Conservation (phyloP, 2,113 vertebrate genomes). For the Phalacrocorax aristotelis region DNA sequence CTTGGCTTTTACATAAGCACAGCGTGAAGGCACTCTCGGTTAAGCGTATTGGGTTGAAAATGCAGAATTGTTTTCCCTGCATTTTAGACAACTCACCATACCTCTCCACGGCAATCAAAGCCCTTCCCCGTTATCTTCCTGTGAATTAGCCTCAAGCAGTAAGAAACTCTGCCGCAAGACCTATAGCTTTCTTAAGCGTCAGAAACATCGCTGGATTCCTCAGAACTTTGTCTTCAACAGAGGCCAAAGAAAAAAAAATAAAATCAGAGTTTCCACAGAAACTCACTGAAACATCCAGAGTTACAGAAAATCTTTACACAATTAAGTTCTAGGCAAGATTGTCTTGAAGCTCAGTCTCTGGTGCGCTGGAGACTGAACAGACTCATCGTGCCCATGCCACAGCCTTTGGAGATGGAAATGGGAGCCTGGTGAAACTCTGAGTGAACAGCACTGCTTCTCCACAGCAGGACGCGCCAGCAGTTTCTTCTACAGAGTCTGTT, state of each 20-base stretch:
- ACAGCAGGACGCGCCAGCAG: rapidly evolving
- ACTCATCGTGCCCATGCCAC: background rate
- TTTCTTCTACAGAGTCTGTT: background rate
- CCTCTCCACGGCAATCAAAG: background rate
- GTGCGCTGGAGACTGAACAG: background rate
- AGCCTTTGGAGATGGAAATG: background rate
- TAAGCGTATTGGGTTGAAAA: background rate
- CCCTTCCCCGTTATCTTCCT: background rate
- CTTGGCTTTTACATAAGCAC: background rate
- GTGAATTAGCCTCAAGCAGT: background rate
- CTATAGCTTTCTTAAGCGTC: background rate
- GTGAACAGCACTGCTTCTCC: background rate
- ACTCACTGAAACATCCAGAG: background rate
- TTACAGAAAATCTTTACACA: background rate
- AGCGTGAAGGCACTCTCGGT: background rate
- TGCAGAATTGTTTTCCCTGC: background rate
- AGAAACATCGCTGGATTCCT: background rate
- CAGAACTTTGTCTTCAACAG: background rate
- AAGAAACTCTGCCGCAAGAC: background rate
- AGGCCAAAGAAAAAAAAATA: background rate
- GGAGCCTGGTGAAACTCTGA: background rate
- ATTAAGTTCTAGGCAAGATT: background rate
- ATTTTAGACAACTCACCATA: background rate
- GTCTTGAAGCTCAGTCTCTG: background rate
- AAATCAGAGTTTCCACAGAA: background rate